These are phyloP conservation scores for Mus minutoides DNA, from an alignment of 2,797 vertebrate species.

Conservation along the genomic window DNA sequence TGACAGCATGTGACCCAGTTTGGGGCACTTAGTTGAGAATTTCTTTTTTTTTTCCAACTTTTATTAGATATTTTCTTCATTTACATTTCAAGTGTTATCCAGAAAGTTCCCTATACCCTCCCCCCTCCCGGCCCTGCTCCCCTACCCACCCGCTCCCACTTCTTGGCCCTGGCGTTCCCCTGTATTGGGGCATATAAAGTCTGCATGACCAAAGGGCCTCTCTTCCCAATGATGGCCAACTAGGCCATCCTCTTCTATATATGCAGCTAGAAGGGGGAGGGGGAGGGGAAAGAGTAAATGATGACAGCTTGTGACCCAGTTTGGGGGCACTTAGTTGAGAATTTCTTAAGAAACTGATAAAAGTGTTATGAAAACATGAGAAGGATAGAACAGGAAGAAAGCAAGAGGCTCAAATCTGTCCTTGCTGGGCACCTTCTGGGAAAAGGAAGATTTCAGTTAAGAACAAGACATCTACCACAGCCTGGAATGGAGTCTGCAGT, in stretches of 20 bases:
- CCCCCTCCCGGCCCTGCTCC: too few relatives aligned
- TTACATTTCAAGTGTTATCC: too few relatives aligned
- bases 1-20: not conserved
- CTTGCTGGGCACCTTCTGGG: not conserved
- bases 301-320: not conserved
- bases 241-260: too few relatives aligned
- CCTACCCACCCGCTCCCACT: too few relatives aligned
- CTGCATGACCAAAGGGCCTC: too few relatives aligned
- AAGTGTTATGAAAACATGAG: not conserved
- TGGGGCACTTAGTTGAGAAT: not conserved
- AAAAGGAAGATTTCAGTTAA: not conserved
- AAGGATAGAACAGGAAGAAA: not conserved
- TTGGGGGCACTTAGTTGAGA: not conserved
- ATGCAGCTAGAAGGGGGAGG: too few relatives aligned
- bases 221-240: too few relatives aligned
- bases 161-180: too few relatives aligned
- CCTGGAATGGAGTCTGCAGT: rapidly evolving
- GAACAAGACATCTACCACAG: not conserved
- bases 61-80: too few relatives aligned
- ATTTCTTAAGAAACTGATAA: not conserved
- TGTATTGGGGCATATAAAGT: too few relatives aligned
- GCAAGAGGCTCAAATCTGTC: not conserved
- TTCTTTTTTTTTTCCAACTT: too few relatives aligned
- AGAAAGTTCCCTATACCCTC: too few relatives aligned
- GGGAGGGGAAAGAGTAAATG: not conserved